Evolutionary conservation across 2,797 vertebrate genomes (phyloP), one percentile per base, ranked within the genome.

Genomic region (Heterohyrax brucei): DNA sequence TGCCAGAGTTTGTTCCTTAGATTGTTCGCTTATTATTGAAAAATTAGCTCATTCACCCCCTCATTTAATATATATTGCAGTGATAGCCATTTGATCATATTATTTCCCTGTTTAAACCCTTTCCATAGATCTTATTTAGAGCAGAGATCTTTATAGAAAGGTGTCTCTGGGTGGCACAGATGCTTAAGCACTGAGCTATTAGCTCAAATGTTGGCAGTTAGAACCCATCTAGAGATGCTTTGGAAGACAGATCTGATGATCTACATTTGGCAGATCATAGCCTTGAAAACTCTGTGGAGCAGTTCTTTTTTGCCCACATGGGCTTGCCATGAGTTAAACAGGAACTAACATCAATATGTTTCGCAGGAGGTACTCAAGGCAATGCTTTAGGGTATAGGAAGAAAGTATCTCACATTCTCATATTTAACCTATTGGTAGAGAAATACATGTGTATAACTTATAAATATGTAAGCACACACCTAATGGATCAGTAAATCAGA

Each of bases 401-500:
- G 39, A 86, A 84, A 90, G 48, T 10, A 19, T 68, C 39, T 19
- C n/a, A 39, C 44, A 5, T 81, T 83, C 18, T 85, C 3, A 8
- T 79, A 53, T 64, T 89, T 64, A 19, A 21, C 48, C 70, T 86
- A 56, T 73, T 39, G 61, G 39, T 46, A 88, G 56, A 96, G 50
- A 92, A 93, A 92, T 81, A 81, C 10, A 80, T 16, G 44, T 39
- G 16, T 21, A 28, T 44, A 53, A 39, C 61, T 84, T 70, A 64
- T 70, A 81, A 92, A 93, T 7, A 76, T 75, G 39, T 46, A 62
- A 92, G 46, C 59, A 82, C 8, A 66, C 81, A 79, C 22, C 39
- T 39, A 30, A 22, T 7, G 24, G 64, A 28, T 66, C 28, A 66
- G 30, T 28, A 28, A 28, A 66, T 68, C 10, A 64, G 64, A 68